phyloP scores from a whole-genome alignment of 2,888 invertebrate species.

The Enchytraeus crypticus region DNA sequence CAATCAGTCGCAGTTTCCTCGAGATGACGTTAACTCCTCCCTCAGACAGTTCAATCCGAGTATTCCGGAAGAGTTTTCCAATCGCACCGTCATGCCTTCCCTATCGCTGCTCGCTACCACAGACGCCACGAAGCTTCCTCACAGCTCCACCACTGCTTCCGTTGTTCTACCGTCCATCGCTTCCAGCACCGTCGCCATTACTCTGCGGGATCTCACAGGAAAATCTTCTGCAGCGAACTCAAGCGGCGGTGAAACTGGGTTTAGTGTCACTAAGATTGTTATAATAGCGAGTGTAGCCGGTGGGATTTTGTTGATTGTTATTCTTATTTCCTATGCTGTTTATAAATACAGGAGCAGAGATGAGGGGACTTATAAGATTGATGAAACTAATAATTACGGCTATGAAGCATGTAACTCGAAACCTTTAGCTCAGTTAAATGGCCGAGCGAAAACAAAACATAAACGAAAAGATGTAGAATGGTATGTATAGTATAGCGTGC shows the following conservation, averaged over 20 bases:
- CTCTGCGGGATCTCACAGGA: too few relatives aligned
- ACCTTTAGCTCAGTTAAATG: constrained; percentile 37
- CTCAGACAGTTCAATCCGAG: too few relatives aligned
- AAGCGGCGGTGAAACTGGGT: background rate
- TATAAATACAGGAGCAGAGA: constrained; percentile 55
- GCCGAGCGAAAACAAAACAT: background rate
- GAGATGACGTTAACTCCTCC: too few relatives aligned
- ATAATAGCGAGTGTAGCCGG: constrained; percentile 80
- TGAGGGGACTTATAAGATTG: constrained; percentile 82
- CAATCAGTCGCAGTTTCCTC: too few relatives aligned
- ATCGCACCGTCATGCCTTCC: too few relatives aligned
- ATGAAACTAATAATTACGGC: constrained; percentile 66
- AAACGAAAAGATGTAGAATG: constrained; percentile 23
- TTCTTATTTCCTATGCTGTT: constrained; percentile 68
- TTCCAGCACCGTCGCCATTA: too few relatives aligned
- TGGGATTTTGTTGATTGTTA: constrained; percentile 71
- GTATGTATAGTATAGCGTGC: constrained; percentile 11
- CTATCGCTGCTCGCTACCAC: background rate
- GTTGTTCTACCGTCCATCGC: background rate
- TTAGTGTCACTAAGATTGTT: constrained; percentile 29
- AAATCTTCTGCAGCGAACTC: background rate
- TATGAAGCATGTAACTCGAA: constrained; percentile 33
- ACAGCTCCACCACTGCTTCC: background rate
- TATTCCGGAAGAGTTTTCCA: too few relatives aligned
- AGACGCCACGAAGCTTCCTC: too few relatives aligned